Conservation (phyloP, 1,140 invertebrate genomes). For the Telenomus remus region DNA sequence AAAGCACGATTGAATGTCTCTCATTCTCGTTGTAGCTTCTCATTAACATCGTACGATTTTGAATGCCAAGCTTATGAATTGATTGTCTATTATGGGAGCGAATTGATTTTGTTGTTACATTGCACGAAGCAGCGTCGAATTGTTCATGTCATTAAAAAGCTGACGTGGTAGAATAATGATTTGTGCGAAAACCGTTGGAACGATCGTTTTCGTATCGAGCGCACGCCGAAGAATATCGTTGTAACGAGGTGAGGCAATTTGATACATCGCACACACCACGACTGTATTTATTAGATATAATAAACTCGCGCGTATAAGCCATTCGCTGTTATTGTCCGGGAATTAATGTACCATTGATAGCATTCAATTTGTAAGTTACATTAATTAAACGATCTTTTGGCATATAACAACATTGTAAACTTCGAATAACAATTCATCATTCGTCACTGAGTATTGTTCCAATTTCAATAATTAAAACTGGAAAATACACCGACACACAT, state of each 20-base stretch:
- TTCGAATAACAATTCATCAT: constrained; percentile 21
- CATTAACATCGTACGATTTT: too few relatives aligned
- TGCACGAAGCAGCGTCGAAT: constrained; percentile 4
- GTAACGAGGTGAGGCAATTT: constrained; percentile 10
- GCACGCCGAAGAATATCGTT: constrained; percentile 15
- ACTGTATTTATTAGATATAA: constrained; percentile 36
- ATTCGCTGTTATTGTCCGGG: constrained; percentile 26
- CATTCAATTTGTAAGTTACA: constrained; percentile 43
- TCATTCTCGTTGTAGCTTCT: too few relatives aligned
- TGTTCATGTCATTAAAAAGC: constrained; percentile 6
- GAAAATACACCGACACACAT: too few relatives aligned
- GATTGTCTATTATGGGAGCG: constrained; percentile 16
- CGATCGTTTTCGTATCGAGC: too few relatives aligned
- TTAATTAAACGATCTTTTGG: constrained; percentile 39
- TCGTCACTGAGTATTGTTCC: background rate
- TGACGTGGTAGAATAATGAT: constrained; percentile 15
- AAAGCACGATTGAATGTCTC: too few relatives aligned
- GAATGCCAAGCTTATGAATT: constrained; percentile 3
- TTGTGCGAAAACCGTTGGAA: background rate
- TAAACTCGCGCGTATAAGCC: constrained; percentile 20
- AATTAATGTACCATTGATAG: constrained; percentile 29
- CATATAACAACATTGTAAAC: constrained; percentile 4
- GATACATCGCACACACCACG: constrained; percentile 3
- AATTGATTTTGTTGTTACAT: too few relatives aligned
- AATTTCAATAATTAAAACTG: too few relatives aligned